These are phyloP conservation scores for Meiosimyza platycephala DNA, from an alignment of 2,888 invertebrate species.

Conservation along the genomic window DNA sequence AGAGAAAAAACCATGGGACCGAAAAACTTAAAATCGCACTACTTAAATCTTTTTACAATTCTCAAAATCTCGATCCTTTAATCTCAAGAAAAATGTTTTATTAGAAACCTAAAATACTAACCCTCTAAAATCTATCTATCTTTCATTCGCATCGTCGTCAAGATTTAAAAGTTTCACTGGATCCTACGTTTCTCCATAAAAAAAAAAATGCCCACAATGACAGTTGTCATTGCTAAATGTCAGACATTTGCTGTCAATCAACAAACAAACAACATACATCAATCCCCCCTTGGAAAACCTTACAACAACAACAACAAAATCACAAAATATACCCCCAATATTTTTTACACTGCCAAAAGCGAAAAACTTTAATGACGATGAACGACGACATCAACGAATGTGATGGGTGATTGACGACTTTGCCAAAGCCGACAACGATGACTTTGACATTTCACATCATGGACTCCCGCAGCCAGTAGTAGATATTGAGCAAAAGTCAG, in stretches of 20 bases:
- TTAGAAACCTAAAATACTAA: too few relatives aligned
- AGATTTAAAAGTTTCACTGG: too few relatives aligned
- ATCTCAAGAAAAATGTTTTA: too few relatives aligned
- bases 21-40: too few relatives aligned
- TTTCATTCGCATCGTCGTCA: too few relatives aligned
- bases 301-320: not conserved
- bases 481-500: not conserved
- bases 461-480: not conserved
- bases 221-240: conserved; percentile 27
- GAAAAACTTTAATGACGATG: conserved; percentile 3
- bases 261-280: conserved; percentile 15
- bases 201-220: not conserved
- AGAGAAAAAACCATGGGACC: too few relatives aligned
- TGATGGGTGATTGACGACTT: conserved; percentile 33
- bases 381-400: too few relatives aligned
- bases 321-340: too few relatives aligned
- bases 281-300: not conserved
- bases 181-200: not conserved
- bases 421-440: conserved; percentile 20
- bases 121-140: too few relatives aligned
- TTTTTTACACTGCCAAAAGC: not conserved
- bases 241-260: conserved; percentile 30
- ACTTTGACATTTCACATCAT: conserved; percentile 26
- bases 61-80: too few relatives aligned
- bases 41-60: too few relatives aligned